Evolutionary conservation across 2,113 vertebrate genomes (phyloP).

Genomic region (Petrocephalus zakoni): DNA sequence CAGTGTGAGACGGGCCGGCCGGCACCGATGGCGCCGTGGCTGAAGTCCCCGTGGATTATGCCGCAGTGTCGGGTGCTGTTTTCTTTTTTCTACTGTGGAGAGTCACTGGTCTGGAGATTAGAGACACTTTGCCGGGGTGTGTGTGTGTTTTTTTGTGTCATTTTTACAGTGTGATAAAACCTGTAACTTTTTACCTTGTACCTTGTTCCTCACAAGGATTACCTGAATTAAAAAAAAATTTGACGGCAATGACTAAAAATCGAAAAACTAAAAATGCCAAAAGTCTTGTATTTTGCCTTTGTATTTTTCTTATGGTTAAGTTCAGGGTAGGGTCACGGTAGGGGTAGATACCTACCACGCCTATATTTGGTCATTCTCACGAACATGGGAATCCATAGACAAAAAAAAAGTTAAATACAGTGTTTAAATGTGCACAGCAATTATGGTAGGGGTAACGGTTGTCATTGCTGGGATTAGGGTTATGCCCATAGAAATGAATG

Average conservation of each 20-base stretch:
- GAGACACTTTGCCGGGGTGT: background rate
- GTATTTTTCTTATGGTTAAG: background rate
- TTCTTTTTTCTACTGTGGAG: slow-evolving; percentile 27
- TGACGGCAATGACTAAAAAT: no score
- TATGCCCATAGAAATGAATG: background rate
- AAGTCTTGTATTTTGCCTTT: background rate
- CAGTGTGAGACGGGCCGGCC: background rate
- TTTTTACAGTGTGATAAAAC: no score
- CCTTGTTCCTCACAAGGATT: background rate
- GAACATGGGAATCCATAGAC: no score
- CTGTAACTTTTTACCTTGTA: background rate
- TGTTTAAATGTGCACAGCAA: no score
- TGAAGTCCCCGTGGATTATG: background rate
- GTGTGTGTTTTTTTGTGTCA: background rate
- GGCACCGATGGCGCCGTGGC: no score
- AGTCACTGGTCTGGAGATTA: background rate
- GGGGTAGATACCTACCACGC: no score
- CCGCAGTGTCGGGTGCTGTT: background rate
- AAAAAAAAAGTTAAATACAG: no score
- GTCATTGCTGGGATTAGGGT: background rate
- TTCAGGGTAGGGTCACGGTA: background rate
- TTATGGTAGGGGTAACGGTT: background rate
- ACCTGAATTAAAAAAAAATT: no score
- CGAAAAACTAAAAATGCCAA: background rate
- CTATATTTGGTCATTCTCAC: no score